Percentiles rank a stretch among this genome's conserved stretches.
Conservation (phyloP, 2,113 vertebrate species). For the Macquaria australasica region DNA sequence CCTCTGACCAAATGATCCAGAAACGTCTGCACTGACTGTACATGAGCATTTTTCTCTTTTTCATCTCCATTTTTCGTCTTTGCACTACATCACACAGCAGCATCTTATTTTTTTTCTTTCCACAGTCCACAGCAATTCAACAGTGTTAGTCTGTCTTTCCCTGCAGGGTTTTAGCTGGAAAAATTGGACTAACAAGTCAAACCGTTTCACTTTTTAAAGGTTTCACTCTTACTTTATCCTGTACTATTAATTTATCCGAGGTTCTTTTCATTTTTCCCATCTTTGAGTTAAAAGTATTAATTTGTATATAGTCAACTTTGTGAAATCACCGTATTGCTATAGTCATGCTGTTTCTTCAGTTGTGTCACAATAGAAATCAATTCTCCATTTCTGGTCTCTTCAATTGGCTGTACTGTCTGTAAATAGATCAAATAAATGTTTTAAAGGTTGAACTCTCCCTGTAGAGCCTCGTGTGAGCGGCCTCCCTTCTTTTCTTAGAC, state of each 20-base stretch:
- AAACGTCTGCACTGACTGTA: conserved; percentile 15
- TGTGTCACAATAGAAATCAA: conserved; percentile 53
- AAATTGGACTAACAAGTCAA: conserved; percentile 31
- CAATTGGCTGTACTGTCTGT: conserved; percentile 77
- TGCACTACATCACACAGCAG: conserved; percentile 39
- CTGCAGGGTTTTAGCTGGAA: conserved; percentile 19
- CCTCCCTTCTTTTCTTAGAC: conserved; percentile 54
- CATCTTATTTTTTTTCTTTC: conserved; percentile 1
- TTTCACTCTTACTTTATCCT: conserved; percentile 61
- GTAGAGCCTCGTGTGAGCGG: conserved; percentile 48
- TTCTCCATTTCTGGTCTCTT: conserved; percentile 58
- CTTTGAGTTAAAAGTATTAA: conserved; percentile 74
- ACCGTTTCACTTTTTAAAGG: conserved; percentile 43
- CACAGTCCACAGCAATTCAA: conserved; percentile 51
- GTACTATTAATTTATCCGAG: conserved; percentile 79
- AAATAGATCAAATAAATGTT: conserved; percentile 87
- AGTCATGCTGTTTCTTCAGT: conserved; percentile 53
- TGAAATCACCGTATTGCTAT: conserved; percentile 48
- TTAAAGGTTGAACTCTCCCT: conserved; percentile 71
- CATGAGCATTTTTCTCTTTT: neutral
- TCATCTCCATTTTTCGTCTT: neutral
- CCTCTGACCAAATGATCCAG: conserved; percentile 23
- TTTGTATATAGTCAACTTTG: conserved; percentile 77
- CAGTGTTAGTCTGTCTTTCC: conserved; percentile 41
- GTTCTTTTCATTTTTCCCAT: conserved; percentile 60